Conservation (phyloP, 2,113 vertebrate genomes). For the Heptranchias perlo region DNA sequence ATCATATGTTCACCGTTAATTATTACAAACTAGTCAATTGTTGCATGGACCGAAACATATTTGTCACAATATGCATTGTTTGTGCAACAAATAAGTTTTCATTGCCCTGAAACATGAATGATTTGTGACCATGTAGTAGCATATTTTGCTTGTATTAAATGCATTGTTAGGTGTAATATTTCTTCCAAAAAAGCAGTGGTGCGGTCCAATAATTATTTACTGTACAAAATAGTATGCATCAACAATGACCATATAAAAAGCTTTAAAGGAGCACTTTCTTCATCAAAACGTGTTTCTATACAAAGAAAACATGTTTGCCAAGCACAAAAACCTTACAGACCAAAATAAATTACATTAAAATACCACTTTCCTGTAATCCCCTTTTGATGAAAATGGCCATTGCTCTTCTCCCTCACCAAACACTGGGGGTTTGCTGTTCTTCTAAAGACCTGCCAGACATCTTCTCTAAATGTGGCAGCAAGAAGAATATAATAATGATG, state of each 20-base stretch:
- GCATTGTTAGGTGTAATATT: constrained; percentile 14
- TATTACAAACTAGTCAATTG: constrained; percentile 20
- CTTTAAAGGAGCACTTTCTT: background rate
- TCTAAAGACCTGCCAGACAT: background rate
- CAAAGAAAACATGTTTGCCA: background rate
- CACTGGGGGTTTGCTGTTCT: background rate
- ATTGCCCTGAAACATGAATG: background rate
- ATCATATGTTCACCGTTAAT: background rate
- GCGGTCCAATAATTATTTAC: background rate
- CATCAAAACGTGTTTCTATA: background rate
- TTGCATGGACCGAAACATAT: constrained; percentile 15
- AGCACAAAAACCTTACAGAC: background rate
- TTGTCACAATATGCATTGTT: constrained; percentile 12
- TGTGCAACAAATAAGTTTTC: background rate
- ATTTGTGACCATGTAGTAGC: background rate
- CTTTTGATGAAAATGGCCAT: background rate
- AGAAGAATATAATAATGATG: background rate
- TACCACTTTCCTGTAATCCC: background rate
- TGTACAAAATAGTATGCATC: background rate
- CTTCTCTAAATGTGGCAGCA: background rate
- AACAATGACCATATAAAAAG: constrained; percentile 11
- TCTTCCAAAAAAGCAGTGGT: background rate
- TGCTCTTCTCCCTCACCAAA: background rate
- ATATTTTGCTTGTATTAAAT: constrained; percentile 16
- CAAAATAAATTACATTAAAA: background rate